Base-by-base conservation (phyloP, 2,888 invertebrate genomes). In the Phortica okadai region DNA sequence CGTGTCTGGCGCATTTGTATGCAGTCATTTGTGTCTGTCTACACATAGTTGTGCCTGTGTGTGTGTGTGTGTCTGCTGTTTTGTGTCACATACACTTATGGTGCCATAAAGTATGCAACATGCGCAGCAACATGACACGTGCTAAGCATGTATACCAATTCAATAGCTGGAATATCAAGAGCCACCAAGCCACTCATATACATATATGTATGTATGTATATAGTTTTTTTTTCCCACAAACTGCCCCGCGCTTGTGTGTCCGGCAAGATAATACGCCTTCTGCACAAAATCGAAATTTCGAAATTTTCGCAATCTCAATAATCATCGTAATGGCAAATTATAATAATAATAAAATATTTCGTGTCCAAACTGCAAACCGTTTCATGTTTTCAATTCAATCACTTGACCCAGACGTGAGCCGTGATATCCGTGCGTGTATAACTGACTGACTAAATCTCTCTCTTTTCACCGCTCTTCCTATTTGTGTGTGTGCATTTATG, bases 281-380 rank as follows among this genome's bases (percentile, higher is more conserved):
- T 33, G 33, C 33, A 33, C 33, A 33, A 33, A 33, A 33, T 33
- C 33, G 33, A 33, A 33, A 33, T 67, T 59, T 62, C 59, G 42
- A 16, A 74, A 41, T 59, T 21, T 10, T 58, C 69, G 44, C 82
- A 86, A 82, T 66, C 84, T 84, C 83, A 74, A 86, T 88, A 88
- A 88, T 86, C 88, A 86, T 86, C 84, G 82, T 87, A 86, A 86
- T 86, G 85, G 85, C 88, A 87, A 88, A 88, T 85, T 85, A 88
- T 88, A 86, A 86, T 88, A 88, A 86, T 86, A 88, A 86, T 86
- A 88, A 86, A 86, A 88, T 86, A 88, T 86, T 86, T 88, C 87
- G 88, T 86, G 86, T 87, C 82, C 86, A 75, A 88, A 86, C 88
- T 86, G 84, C 84, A 82, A 81, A 81, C 79, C 79, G 81, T 74